Base-by-base conservation (phyloP, 2,888 invertebrate genomes). In the Busseola fusca region DNA sequence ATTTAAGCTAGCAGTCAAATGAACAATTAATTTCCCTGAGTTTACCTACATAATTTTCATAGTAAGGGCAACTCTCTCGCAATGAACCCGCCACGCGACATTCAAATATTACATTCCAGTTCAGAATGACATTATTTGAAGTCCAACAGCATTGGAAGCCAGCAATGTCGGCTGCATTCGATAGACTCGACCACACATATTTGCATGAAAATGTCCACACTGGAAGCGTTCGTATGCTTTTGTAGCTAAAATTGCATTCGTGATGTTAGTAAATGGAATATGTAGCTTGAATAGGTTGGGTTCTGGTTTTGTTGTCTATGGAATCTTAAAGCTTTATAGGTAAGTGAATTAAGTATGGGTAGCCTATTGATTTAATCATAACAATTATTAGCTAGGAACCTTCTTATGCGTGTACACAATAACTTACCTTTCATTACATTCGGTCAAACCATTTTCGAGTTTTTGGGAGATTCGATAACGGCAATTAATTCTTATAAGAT, bases 171-270 rank as follows among this genome's bases (percentile, higher is more conserved):
- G 4, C 65, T n/a, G 3, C 48, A 16, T 21, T 73, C 72, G 7
- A 78, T 78, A 30, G 42, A 67, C n/a, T 48, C 56, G n/a, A 57
- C 72, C 82, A 14, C 82, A 18, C 72, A 69, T 69, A 79, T 79
- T 81, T 77, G 65, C 79, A 81, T 79, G 78, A 78, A 60, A 81
- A 69, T 76, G 78, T 72, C 30, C 65, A 52, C 72, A 42, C 5
- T 45, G 14, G 34, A 40, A 45, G 37, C 50, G 52, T 48, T 14
- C 52, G 34, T 2, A 70, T n/a, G 68, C 60, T 63, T 72, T 63
- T 81, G 67, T 58, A 58, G 34, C 27, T 34, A 4, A 64, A 58
- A 81, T 81, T 76, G 57, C 25, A 3, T 67, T 37, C 3, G 45
- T 14, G 54, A 54, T 42, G 34, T 27, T 18, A 7, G 40, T 48